These are phyloP conservation scores for Conus ventricosus DNA, from an alignment of 1,140 invertebrate species.

Conservation along the genomic window DNA sequence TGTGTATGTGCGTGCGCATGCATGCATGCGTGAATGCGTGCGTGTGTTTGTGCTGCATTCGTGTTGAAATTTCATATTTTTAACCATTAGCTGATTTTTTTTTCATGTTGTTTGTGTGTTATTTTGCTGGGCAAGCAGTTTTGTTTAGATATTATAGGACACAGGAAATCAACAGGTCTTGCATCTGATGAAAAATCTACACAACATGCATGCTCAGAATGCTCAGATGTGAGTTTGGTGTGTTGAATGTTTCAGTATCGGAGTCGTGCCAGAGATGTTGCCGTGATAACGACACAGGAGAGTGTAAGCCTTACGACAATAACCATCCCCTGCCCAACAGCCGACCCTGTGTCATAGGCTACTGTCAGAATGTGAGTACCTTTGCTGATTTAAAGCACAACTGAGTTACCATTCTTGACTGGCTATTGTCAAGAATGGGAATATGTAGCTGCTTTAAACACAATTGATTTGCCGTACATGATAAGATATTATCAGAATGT, in stretches of 20 bases:
- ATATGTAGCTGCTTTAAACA: too few relatives aligned
- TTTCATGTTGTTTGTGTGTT: too few relatives aligned
- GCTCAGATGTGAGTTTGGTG: conserved; percentile 8
- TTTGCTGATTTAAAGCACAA: background rate
- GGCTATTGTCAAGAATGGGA: too few relatives aligned
- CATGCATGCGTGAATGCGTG: too few relatives aligned
- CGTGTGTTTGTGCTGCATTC: too few relatives aligned
- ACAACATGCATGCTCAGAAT: background rate
- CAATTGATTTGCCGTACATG: too few relatives aligned
- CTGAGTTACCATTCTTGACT: too few relatives aligned
- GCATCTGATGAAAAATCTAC: background rate
- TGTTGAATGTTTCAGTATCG: conserved; percentile 78
- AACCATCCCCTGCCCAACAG: conserved; percentile 91
- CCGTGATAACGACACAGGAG: conserved; percentile 70
- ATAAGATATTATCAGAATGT: too few relatives aligned
- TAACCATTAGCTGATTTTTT: too few relatives aligned
- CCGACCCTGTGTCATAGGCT: conserved; percentile 95
- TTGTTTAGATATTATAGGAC: background rate
- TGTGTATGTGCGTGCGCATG: too few relatives aligned
- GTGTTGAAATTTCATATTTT: too few relatives aligned
- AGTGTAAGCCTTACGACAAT: conserved; percentile 38
- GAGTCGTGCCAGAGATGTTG: conserved; percentile 94
- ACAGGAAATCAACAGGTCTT: background rate
- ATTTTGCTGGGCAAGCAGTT: too few relatives aligned
- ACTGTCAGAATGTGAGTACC: conserved; percentile 88